These are phyloP conservation scores for Drosophila cyrtoloma DNA, from an alignment of 2,888 invertebrate species.

Conservation along the genomic window DNA sequence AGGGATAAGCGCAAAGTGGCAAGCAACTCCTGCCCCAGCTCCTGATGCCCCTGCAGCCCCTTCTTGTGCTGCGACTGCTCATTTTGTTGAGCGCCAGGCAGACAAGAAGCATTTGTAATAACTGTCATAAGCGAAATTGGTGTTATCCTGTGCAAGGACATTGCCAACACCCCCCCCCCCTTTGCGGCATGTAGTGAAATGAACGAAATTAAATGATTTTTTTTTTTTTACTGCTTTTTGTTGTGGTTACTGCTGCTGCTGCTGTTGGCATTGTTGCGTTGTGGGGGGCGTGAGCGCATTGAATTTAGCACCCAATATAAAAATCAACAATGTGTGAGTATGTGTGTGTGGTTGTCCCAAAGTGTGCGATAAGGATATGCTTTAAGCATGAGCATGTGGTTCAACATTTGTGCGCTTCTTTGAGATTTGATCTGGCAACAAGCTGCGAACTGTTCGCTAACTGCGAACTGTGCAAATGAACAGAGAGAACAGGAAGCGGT, in stretches of 20 bases:
- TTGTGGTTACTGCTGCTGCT: conserved; percentile 2
- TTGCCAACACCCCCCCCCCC: conserved; percentile 17
- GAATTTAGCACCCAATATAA: conserved; percentile 76
- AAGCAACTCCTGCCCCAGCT: conserved; percentile 4
- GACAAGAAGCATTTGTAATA: conserved; percentile 79
- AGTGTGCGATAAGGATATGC: conserved; percentile 65
- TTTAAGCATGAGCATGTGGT: conserved; percentile 66
- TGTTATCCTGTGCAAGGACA: conserved; percentile 72
- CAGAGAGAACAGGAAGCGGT: conserved; percentile 21
- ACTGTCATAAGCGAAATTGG: conserved; percentile 81
- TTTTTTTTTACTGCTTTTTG: conserved; percentile 25
- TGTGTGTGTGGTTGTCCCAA: conserved; percentile 32
- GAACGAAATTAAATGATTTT: conserved; percentile 72
- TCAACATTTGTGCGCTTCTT: conserved; percentile 47
- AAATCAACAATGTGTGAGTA: conserved; percentile 67
- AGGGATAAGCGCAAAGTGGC: conserved; percentile 69
- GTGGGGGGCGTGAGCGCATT: conserved; percentile 43
- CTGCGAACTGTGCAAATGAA: conserved; percentile 57
- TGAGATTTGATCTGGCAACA: conserved; percentile 67
- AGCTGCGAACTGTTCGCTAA: conserved; percentile 41
- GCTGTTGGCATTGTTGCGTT: conserved; percentile 14
- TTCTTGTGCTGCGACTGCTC: conserved; percentile 43
- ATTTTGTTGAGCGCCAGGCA: conserved; percentile 47
- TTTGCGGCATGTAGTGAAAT: conserved; percentile 46
- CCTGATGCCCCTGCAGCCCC: neutral